Evolutionary conservation across 1,140 invertebrate genomes (phyloP), one percentile per base, ranked within the genome.

Genomic region (Dreissena rostriformis): DNA sequence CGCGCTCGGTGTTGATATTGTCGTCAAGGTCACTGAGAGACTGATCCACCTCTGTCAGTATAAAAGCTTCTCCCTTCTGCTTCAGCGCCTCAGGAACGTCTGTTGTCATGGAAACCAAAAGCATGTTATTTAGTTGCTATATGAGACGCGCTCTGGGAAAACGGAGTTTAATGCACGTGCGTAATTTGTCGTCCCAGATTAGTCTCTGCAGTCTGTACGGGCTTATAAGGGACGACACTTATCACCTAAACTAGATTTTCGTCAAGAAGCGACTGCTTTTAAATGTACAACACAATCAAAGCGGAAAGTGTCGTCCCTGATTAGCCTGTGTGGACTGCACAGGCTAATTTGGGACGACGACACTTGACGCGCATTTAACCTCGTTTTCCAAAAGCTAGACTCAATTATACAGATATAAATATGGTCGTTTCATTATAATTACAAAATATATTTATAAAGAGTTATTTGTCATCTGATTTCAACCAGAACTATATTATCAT

Each of bases 11-110:
- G 49, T 82, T 66, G 12, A 82, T 82, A 51, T 82, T 82, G 29
- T 82, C 80, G 28, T 67, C 52, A 24, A 82, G 80, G 65, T 82
- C 80, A 51, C 24, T 26, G 55, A 82, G 61, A 74, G 70, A 74
- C 61, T 82, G 80, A 19, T 82, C 80, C 4, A 82, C 80, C 28
- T 82, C 80, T 29, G 61, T 14, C n/a, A 74, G 80, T 71, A 82
- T 82, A 1, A 82, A 74, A 22, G 80, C 70, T 19, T 82, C 80
- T 14, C 80, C 67, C 51, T 82, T 15, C 55, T 73, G 39, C 53
- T 61, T 55, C 22, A 82, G 55, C 14, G 61, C 65, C n/a, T 82
- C 80, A 19, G 80, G 80, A 17, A 82, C 57, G 6, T 26, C 80
- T n/a, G n/a, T n/a, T 82, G 80, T 12, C 12, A 57, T 14, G 12